These are phyloP conservation scores for Phylloscopus collybita DNA, from an alignment of 2,797 vertebrate species.

Conservation along the genomic window DNA sequence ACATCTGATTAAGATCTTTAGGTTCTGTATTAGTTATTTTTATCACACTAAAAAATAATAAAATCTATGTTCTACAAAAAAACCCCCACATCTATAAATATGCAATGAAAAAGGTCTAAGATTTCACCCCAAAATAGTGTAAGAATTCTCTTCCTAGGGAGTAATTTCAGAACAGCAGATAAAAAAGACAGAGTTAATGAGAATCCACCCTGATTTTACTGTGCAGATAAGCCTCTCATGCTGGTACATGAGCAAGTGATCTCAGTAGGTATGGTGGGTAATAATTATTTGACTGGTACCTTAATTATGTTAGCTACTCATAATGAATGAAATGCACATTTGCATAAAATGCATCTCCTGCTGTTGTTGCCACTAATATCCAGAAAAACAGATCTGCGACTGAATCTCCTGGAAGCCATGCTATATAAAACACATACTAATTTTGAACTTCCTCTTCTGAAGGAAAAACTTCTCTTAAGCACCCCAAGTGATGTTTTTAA, in stretches of 20 bases:
- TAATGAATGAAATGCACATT: slow-evolving; percentile 25
- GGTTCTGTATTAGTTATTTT: background rate
- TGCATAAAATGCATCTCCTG: slow-evolving; percentile 24
- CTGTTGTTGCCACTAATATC: background rate
- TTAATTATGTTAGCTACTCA: slow-evolving; percentile 21
- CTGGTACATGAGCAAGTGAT: slow-evolving; percentile 19
- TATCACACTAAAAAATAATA: background rate
- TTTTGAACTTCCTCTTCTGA: slow-evolving; percentile 16
- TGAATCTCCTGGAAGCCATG: background rate
- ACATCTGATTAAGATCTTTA: background rate
- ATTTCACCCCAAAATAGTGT: background rate
- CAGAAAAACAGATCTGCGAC: background rate
- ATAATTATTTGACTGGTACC: background rate
- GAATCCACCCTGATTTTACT: background rate
- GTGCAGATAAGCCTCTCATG: slow-evolving; percentile 10
- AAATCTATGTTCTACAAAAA: background rate
- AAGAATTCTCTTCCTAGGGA: background rate
- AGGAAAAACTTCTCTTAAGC: background rate
- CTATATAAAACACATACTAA: background rate
- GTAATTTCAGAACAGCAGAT: background rate
- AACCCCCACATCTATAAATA: background rate
- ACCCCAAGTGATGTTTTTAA: background rate
- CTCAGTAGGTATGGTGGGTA: slow-evolving; percentile 9
- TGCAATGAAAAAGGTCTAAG: background rate
- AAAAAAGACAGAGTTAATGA: background rate